phyloP scores from a whole-genome alignment of 1,140 invertebrate species.

The Aphelenchoides avenae region DNA sequence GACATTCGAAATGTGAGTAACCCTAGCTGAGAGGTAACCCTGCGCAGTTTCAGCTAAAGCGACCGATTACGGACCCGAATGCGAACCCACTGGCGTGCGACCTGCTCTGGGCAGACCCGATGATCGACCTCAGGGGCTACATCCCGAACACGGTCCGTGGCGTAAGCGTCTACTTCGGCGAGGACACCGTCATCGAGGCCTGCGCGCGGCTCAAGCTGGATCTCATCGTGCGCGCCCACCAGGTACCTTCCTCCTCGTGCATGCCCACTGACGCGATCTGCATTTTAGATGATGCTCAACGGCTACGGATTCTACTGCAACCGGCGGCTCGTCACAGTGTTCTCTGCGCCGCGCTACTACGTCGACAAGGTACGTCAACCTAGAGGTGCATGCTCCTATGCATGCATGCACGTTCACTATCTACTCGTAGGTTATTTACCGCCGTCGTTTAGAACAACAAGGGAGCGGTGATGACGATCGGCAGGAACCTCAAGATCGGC shows the following conservation, averaged over 20 bases:
- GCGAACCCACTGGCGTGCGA: conserved; percentile 43
- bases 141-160: conserved; percentile 28
- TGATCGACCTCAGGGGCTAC: conserved; percentile 57
- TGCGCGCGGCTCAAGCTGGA: conserved; percentile 20
- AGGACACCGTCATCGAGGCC: conserved; percentile 25
- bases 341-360: conserved; percentile 36
- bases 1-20: conserved; percentile 39
- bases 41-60: conserved; percentile 1
- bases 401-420: too few relatives aligned
- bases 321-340: conserved; percentile 34
- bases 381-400: too few relatives aligned
- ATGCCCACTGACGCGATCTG: conserved; percentile 33
- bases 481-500: too few relatives aligned
- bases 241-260: conserved; percentile 64
- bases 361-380: conserved; percentile 23
- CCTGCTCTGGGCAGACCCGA: conserved; percentile 64
- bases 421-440: neutral
- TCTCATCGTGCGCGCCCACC: conserved; percentile 42
- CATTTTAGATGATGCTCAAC: conserved; percentile 42
- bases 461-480: conserved; percentile 22
- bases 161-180: conserved; percentile 34
- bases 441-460: conserved; percentile 16
- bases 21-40: neutral
- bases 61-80: conserved; percentile 22
- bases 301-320: conserved; percentile 24